Evolutionary conservation across 1,140 invertebrate genomes (phyloP).

Genomic region (Piezodorus guildinii): DNA sequence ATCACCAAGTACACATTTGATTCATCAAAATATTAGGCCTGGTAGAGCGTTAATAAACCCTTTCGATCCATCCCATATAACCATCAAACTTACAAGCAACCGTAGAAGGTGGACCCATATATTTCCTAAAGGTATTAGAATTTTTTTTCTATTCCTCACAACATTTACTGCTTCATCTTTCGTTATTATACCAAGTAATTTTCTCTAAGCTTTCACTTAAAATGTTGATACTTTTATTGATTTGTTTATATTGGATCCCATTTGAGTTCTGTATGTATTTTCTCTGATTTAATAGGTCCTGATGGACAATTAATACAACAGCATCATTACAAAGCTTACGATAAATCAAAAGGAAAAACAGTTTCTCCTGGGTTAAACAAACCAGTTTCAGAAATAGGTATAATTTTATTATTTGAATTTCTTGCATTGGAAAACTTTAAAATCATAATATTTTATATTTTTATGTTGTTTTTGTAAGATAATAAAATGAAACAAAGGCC

Average conservation of each 20-base stretch:
- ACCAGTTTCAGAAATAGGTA: not conserved
- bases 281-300: slow-evolving; percentile 45
- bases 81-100: slow-evolving; percentile 93
- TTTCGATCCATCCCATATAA: slow-evolving; percentile 93
- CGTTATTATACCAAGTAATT: no score
- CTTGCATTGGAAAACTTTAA: no score
- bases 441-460: no score
- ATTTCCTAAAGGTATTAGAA: slow-evolving; percentile 70
- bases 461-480: slow-evolving; percentile 1
- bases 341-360: not conserved
- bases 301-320: slow-evolving; percentile 82
- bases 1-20: slow-evolving; percentile 34
- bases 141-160: not conserved
- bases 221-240: no score
- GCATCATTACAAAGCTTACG: slow-evolving; percentile 70
- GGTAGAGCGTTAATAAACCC: slow-evolving; percentile 83
- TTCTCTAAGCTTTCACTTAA: no score
- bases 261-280: no score
- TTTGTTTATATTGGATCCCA: no score
- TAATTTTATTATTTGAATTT: no score
- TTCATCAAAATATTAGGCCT: slow-evolving; percentile 35
- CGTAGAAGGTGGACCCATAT: slow-evolving; percentile 95
- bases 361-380: not conserved
- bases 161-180: no score
- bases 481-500: slow-evolving; percentile 12